A percentile compares a stretch with the other conserved stretches of the same genome.
These are phyloP conservation scores for Hippocampus kuda DNA, from an alignment of 2,797 vertebrate genomes.

Conservation along the genomic window DNA sequence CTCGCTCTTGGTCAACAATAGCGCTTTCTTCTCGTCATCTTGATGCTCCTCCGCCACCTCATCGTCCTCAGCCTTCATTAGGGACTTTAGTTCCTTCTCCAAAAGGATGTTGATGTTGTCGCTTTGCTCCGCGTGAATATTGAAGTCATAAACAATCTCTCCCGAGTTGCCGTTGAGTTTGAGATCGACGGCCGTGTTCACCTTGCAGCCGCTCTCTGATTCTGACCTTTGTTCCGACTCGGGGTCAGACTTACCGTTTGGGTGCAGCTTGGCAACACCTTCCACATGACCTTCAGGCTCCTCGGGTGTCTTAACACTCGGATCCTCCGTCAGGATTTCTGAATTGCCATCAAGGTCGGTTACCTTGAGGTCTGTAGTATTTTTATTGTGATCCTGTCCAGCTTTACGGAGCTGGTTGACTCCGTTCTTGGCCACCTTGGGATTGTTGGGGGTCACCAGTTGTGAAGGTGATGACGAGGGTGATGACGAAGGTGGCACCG, in stretches of 20 bases:
- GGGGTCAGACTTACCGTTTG: slow-evolving; percentile 5
- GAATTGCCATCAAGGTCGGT: slow-evolving; percentile 30
- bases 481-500: slow-evolving; percentile 49
- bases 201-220: slow-evolving; percentile 40
- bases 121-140: slow-evolving; percentile 59
- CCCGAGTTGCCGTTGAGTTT: slow-evolving; percentile 38
- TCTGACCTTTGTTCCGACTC: slow-evolving; percentile 61
- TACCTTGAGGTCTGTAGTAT: slow-evolving; percentile 50
- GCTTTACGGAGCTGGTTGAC: slow-evolving; percentile 92
- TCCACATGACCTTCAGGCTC: slow-evolving; percentile 38
- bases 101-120: slow-evolving; percentile 73
- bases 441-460: slow-evolving; percentile 69
- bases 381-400: slow-evolving; percentile 87
- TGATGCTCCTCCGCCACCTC: slow-evolving; percentile 43
- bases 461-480: slow-evolving; percentile 53
- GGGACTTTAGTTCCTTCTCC: slow-evolving; percentile 55
- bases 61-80: slow-evolving; percentile 55
- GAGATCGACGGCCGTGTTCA: slow-evolving; percentile 27
- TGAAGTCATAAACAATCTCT: slow-evolving; percentile 57
- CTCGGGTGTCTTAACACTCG: slow-evolving; percentile 36
- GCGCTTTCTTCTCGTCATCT: slow-evolving; percentile 52
- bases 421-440: slow-evolving; percentile 91
- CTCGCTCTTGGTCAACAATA: slow-evolving; percentile 45
- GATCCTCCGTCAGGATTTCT: slow-evolving; percentile 35
- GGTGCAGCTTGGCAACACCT: slow-evolving; percentile 56